A percentile compares a stretch with the other conserved stretches of the same genome.
Evolutionary conservation across 1,140 invertebrate species (phyloP).

Genomic region (Agraylea sexmaculata): DNA sequence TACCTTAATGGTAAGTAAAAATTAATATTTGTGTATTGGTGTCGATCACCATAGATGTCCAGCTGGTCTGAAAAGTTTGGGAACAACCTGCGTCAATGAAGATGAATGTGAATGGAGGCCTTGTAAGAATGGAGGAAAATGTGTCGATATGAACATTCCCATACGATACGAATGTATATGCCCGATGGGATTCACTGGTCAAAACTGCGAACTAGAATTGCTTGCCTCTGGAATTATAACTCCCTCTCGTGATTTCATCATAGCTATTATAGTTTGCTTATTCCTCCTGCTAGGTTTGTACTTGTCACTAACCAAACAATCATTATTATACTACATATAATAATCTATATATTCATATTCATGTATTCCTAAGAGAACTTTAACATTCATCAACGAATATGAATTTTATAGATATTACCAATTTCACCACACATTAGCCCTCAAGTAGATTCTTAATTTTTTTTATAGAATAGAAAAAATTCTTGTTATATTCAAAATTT

Average conservation of each 20-base stretch:
- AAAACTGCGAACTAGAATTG: constrained; percentile 64
- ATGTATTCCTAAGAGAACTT: constrained; percentile 9
- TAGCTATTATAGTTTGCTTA: constrained; percentile 65
- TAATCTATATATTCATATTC: constrained; percentile 12
- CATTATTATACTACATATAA: neutral
- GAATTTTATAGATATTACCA: neutral
- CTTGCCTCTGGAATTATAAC: constrained; percentile 63
- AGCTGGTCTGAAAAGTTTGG: constrained; percentile 49
- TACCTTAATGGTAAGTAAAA: constrained; percentile 17
- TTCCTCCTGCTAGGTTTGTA: constrained; percentile 66
- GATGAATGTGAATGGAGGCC: constrained; percentile 61
- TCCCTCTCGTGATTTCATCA: constrained; percentile 71
- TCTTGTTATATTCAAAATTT: constrained; percentile 14
- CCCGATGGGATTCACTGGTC: constrained; percentile 60
- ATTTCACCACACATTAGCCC: neutral
- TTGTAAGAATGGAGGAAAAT: constrained; percentile 62
- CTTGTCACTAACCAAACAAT: constrained; percentile 16
- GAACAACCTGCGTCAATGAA: constrained; percentile 56
- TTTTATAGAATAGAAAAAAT: neutral
- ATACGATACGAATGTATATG: constrained; percentile 65
- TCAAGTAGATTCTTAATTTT: neutral
- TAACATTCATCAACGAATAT: constrained; percentile 1
- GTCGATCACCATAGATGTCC: constrained; percentile 49
- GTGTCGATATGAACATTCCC: constrained; percentile 54
- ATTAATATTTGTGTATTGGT: constrained; percentile 9